phyloP scores from a whole-genome alignment of 2,113 vertebrate species.

The Mirza zaza region DNA sequence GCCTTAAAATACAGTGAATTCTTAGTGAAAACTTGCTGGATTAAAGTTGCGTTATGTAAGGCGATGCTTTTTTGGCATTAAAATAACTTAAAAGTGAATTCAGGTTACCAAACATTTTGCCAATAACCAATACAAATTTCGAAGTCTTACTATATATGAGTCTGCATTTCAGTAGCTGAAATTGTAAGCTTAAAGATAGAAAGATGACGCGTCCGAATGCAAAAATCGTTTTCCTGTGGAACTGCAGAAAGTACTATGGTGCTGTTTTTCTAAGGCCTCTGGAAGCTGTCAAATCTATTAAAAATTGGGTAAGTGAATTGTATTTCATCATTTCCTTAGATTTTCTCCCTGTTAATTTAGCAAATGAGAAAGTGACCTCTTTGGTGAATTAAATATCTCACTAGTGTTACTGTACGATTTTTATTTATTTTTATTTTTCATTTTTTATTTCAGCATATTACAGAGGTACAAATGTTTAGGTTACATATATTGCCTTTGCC shows the following conservation, averaged over 20 bases:
- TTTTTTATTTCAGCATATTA: no score
- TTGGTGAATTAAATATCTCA: neutral
- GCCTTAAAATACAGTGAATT: neutral
- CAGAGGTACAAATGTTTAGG: no score
- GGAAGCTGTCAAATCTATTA: neutral
- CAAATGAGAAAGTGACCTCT: conserved; percentile 20
- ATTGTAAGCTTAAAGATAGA: neutral
- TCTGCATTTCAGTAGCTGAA: neutral
- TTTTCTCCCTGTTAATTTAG: neutral
- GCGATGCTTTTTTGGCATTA: neutral
- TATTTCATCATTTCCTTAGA: neutral
- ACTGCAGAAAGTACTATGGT: neutral
- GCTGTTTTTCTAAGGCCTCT: neutral
- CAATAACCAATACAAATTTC: neutral
- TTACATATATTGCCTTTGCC: no score
- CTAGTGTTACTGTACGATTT: neutral
- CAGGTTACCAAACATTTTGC: neutral
- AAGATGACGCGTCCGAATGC: neutral
- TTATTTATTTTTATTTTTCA: no score
- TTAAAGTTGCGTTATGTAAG: neutral
- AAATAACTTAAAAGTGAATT: neutral
- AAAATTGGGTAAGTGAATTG: neutral
- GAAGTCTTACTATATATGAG: neutral
- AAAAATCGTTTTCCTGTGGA: neutral
- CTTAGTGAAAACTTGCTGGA: neutral